Evolutionary conservation across 2,888 invertebrate genomes (phyloP).

Genomic region (Elmis aenea): DNA sequence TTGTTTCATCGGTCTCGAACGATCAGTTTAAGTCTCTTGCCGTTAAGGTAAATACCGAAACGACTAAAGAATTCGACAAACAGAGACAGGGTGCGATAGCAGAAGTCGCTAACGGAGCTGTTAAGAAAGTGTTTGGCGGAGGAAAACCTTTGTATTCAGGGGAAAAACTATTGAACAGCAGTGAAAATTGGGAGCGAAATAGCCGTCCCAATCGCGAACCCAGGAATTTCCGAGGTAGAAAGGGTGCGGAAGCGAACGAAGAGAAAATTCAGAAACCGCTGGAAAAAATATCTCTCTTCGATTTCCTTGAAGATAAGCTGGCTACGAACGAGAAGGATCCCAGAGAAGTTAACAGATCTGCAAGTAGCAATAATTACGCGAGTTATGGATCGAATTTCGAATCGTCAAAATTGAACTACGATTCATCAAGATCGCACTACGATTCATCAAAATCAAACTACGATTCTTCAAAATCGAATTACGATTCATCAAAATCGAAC

Average conservation of each 20-base stretch:
- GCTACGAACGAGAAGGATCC: no score
- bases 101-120: conserved; percentile 68
- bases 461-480: no score
- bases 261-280: conserved; percentile 66
- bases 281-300: conserved; percentile 74
- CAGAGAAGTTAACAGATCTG: no score
- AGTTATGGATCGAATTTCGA: no score
- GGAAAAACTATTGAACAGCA: no score
- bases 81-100: conserved; percentile 87
- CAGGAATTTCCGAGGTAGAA: no score
- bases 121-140: conserved; percentile 53
- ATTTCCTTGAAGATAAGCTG: conserved; percentile 77
- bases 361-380: no score
- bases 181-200: conserved; percentile 14
- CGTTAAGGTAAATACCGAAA: conserved; percentile 55
- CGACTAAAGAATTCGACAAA: conserved; percentile 77
- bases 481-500: no score
- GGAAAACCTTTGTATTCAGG: no score
- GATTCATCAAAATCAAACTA: no score
- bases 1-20: conserved; percentile 54
- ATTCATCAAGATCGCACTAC: no score
- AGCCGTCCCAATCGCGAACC: conserved; percentile 22
- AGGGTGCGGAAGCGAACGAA: conserved; percentile 36
- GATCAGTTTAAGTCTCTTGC: conserved; percentile 68
- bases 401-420: no score